Evolutionary conservation across 2,113 vertebrate species (phyloP).

Genomic region (Epinephelus lanceolatus): DNA sequence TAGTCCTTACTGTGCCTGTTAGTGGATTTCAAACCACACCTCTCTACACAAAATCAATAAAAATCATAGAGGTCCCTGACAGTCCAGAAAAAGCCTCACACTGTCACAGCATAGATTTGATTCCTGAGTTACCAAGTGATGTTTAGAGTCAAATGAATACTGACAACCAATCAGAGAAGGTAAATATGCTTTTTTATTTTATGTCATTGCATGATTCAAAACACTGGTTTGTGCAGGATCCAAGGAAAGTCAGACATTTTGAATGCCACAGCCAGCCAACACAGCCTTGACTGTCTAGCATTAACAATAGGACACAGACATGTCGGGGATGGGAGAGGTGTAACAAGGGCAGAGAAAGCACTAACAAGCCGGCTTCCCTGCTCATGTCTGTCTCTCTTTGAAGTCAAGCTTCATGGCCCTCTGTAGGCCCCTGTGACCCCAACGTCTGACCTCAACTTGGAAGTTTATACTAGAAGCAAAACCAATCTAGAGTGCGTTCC

Average conservation of each 20-base stretch:
- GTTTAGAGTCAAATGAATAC: background rate
- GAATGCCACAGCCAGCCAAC: background rate
- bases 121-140: background rate
- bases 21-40: background rate
- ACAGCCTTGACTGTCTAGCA: slow-evolving; percentile 6
- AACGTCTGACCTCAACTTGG: slow-evolving; percentile 58
- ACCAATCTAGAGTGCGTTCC: slow-evolving; percentile 49
- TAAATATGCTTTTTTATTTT: background rate
- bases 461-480: slow-evolving; percentile 68
- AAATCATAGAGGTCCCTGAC: background rate
- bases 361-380: slow-evolving; percentile 9
- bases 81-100: background rate
- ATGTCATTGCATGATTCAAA: background rate
- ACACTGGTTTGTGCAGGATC: background rate
- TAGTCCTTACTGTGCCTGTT: background rate
- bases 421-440: slow-evolving; percentile 52
- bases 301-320: slow-evolving; percentile 25
- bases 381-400: slow-evolving; percentile 48
- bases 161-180: background rate
- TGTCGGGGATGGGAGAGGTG: slow-evolving; percentile 35
- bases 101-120: background rate
- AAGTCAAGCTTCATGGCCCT: slow-evolving; percentile 57
- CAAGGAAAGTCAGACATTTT: background rate
- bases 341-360: slow-evolving; percentile 9
- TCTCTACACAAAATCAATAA: background rate